Conservation (phyloP, 2,797 vertebrate species). For the Enteromius viviparus region DNA sequence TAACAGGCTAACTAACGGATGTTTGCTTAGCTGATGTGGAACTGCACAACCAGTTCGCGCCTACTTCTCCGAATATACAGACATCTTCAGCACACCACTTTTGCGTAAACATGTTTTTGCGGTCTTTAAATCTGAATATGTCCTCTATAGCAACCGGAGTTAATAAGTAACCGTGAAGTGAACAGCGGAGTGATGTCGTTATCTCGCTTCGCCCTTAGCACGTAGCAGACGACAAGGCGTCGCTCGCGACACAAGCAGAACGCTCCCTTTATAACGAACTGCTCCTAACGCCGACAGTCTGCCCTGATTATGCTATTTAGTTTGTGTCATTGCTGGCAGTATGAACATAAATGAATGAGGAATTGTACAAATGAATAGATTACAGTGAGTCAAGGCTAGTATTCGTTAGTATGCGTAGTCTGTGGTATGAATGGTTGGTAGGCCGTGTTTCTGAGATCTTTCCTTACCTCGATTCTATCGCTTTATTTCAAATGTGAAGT, state of each 20-base stretch:
- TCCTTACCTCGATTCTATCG: neutral
- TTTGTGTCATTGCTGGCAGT: neutral
- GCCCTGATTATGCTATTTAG: neutral
- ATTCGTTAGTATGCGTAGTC: neutral
- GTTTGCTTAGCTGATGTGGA: constrained; percentile 58
- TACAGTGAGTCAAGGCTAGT: neutral
- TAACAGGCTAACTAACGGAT: constrained; percentile 53
- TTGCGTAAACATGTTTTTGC: neutral
- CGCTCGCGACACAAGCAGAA: neutral
- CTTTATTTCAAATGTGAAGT: neutral
- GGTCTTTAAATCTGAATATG: too few relatives aligned
- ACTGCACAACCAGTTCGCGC: constrained; percentile 43
- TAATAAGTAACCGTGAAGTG: neutral
- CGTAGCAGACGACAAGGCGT: constrained; percentile 18
- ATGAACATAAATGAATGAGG: neutral
- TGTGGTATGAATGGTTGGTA: neutral
- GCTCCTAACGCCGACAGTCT: neutral
- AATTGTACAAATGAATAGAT: neutral
- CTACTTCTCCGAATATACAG: neutral
- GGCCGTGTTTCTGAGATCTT: neutral
- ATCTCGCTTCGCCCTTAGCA: constrained; percentile 42
- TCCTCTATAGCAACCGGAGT: neutral
- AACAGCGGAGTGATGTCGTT: neutral
- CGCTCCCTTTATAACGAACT: neutral
- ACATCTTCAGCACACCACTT: neutral